These are phyloP conservation scores for Marasmarcha lunaedactyla DNA, from an alignment of 2,888 invertebrate genomes.

Conservation along the genomic window DNA sequence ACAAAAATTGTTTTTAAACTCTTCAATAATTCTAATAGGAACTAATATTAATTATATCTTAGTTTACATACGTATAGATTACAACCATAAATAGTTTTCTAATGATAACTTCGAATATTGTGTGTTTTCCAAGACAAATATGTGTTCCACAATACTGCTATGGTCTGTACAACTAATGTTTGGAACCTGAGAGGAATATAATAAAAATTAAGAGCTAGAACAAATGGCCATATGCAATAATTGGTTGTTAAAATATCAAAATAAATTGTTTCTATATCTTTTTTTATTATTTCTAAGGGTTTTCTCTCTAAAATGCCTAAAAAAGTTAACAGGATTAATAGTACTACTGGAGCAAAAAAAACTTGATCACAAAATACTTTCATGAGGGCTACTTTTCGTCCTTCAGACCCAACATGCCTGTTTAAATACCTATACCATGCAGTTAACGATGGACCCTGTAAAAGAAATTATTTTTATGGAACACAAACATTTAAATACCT, in stretches of 20 bases:
- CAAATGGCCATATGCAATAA: slow-evolving; percentile 86
- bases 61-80: too few relatives aligned
- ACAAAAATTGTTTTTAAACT: too few relatives aligned
- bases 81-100: too few relatives aligned
- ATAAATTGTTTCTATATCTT: slow-evolving; percentile 71
- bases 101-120: slow-evolving; percentile 12
- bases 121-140: slow-evolving; percentile 84
- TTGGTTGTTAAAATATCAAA: slow-evolving; percentile 73
- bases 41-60: too few relatives aligned
- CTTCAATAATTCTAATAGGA: too few relatives aligned
- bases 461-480: slow-evolving; percentile 15
- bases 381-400: slow-evolving; percentile 67
- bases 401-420: slow-evolving; percentile 67
- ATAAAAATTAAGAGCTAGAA: slow-evolving; percentile 88
- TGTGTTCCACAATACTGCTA: slow-evolving; percentile 88
- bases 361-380: slow-evolving; percentile 81
- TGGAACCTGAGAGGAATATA: slow-evolving; percentile 86
- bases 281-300: slow-evolving; percentile 51
- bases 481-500: too few relatives aligned
- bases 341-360: slow-evolving; percentile 78
- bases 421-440: slow-evolving; percentile 79
- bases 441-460: slow-evolving; percentile 74
- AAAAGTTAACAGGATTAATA: slow-evolving; percentile 66
- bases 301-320: slow-evolving; percentile 73
- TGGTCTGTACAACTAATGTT: slow-evolving; percentile 79